Evolutionary conservation across 2,888 invertebrate genomes (phyloP).

Genomic region (Drosophila aldrichi): DNA sequence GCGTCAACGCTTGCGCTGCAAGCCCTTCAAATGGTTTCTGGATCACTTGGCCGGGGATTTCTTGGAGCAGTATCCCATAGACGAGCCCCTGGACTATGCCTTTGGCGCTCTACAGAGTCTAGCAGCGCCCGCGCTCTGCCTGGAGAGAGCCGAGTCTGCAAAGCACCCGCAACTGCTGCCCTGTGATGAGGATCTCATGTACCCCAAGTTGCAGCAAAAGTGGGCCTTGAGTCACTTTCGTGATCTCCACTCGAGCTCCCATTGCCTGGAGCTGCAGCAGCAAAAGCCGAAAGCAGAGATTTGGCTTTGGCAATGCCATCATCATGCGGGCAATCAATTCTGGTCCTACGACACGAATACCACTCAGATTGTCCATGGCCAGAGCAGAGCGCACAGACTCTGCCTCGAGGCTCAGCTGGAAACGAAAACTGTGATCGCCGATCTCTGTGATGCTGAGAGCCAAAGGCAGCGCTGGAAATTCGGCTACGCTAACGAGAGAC

Average conservation of each 20-base stretch:
- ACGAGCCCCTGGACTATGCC: constrained; percentile 93
- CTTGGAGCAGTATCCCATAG: constrained; percentile 93
- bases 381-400: constrained; percentile 85
- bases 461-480: constrained; percentile 80
- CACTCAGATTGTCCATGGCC: constrained; percentile 70
- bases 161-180: constrained; percentile 53
- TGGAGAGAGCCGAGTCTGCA: constrained; percentile 87
- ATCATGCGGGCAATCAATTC: constrained; percentile 95
- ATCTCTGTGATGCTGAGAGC: constrained; percentile 86
- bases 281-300: constrained; percentile 89
- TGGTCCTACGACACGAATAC: constrained; percentile 92
- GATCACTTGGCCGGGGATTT: constrained; percentile 95
- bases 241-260: constrained; percentile 86
- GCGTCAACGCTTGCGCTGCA: constrained; percentile 91
- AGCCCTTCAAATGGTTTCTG: constrained; percentile 98
- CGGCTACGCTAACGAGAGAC: constrained; percentile 74
- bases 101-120: constrained; percentile 90
- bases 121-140: constrained; percentile 88
- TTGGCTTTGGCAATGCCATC: constrained; percentile 94
- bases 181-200: constrained; percentile 72
- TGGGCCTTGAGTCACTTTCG: constrained; percentile 79
- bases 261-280: constrained; percentile 94
- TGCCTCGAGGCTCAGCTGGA: constrained; percentile 91
- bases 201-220: constrained; percentile 75
- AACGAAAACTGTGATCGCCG: constrained; percentile 87